Evolutionary conservation across 2,888 invertebrate genomes (phyloP), one percentile per base, ranked within the genome.

Genomic region (Luperina testacea): DNA sequence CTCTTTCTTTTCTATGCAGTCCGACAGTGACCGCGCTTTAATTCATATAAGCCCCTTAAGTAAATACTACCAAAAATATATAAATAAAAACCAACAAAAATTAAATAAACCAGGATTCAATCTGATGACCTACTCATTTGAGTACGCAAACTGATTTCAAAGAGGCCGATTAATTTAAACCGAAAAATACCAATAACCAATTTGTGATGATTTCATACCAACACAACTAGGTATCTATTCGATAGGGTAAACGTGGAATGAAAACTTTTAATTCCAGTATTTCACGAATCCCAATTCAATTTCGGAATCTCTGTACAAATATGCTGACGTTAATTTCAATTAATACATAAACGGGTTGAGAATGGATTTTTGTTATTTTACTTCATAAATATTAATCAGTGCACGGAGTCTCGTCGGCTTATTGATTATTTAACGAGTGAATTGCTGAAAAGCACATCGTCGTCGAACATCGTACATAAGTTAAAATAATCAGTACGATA

Each of bases 241-340:
- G 51, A 48, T 63, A 61, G 45, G 38, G 75, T 75, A 65, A 72
- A 83, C 42, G 48, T 51, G 63, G 11, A 68, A 61, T 42, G 57
- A 65, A 80, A 72, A 81, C 27, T 80, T 84, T 83, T 78, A 72
- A 83, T 85, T 83, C 73, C 81, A 59, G 64, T 51, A 63, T 76
- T 76, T 85, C 65, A 63, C 51, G 61, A 78, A 77, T 77, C 32
- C 75, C 42, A n/a, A 81, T 81, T 85, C 64, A 80, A 81, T 85
- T 81, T 80, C 42, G 74, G 53, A 73, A 75, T 71, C 71, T 61
- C 67, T 75, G 32, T 75, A 78, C 82, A 90, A 88, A 90, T 81
- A 86, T 78, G 78, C 76, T 72, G 71, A 81, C 75, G 84, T 81
- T 85, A 86, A 87, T 87, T 86, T 85, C 89, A 83, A 90, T 89